Percentiles rank a stretch among this genome's conserved stretches.
Conservation (phyloP, 1,140 invertebrate genomes). For the Druon quercuslanigerum region DNA sequence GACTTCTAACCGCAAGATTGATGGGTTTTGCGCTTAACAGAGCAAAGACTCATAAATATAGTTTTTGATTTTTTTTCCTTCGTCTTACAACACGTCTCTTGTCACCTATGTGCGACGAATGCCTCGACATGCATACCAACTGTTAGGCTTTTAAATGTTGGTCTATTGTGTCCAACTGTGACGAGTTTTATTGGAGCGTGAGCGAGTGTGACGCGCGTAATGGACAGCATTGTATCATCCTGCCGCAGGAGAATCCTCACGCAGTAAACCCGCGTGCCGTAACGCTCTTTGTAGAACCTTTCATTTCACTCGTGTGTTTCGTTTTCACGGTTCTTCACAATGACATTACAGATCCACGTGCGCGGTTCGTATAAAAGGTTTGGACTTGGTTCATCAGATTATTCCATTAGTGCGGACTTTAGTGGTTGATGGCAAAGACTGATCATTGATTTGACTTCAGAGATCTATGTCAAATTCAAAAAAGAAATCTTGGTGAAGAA, state of each 20-base stretch:
- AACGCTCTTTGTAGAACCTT: slow-evolving; percentile 11
- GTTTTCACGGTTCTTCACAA: too few relatives aligned
- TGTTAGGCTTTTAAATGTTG: slow-evolving; percentile 44
- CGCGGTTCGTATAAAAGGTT: too few relatives aligned
- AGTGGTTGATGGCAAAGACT: too few relatives aligned
- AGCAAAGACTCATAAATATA: slow-evolving; percentile 35
- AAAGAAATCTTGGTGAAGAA: too few relatives aligned
- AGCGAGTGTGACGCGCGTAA: slow-evolving; percentile 60
- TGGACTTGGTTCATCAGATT: too few relatives aligned
- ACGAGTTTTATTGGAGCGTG: slow-evolving; percentile 60
- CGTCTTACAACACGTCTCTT: slow-evolving; percentile 2
- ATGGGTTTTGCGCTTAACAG: slow-evolving; percentile 22
- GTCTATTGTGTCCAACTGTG: slow-evolving; percentile 53
- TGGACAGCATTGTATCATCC: slow-evolving; percentile 55
- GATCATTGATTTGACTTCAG: too few relatives aligned
- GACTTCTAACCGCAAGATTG: slow-evolving; percentile 35
- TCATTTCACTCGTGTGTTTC: too few relatives aligned
- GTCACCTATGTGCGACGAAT: slow-evolving; percentile 17
- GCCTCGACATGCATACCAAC: slow-evolving; percentile 44
- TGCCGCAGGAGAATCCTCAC: neutral
- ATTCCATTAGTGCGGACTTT: too few relatives aligned
- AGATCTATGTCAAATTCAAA: too few relatives aligned
- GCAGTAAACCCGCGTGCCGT: slow-evolving; percentile 6
- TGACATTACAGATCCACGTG: too few relatives aligned
- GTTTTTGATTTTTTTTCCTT: neutral